These are phyloP conservation scores for Scolopax rusticola DNA, from an alignment of 2,797 vertebrate species.

Conservation along the genomic window DNA sequence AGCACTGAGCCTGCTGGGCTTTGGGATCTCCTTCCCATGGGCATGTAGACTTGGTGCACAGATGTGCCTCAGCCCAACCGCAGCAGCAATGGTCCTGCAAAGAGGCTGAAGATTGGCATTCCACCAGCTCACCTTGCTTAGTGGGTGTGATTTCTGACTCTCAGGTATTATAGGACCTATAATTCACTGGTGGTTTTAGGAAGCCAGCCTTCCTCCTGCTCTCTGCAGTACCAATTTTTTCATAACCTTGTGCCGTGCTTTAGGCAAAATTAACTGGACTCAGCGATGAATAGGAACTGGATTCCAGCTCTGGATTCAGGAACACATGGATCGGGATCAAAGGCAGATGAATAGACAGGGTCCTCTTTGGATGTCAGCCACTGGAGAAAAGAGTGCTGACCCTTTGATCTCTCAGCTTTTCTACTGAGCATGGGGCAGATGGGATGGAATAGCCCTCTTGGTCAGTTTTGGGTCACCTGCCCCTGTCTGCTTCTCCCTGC, in stretches of 20 bases:
- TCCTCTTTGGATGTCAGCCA: too few relatives aligned
- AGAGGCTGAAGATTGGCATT: rapidly evolving
- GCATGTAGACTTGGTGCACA: rapidly evolving
- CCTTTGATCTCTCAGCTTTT: too few relatives aligned
- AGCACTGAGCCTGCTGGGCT: neutral
- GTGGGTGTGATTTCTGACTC: neutral
- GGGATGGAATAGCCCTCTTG: too few relatives aligned
- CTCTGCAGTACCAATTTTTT: neutral
- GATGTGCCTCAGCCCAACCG: neutral
- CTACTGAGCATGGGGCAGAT: too few relatives aligned
- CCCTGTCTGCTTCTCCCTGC: too few relatives aligned
- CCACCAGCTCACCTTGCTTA: rapidly evolving
- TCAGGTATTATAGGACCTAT: neutral
- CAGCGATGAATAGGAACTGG: too few relatives aligned
- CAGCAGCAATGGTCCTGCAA: neutral
- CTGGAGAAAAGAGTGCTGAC: too few relatives aligned
- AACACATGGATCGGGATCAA: too few relatives aligned
- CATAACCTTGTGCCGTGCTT: neutral
- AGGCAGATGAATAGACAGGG: too few relatives aligned
- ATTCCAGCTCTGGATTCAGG: too few relatives aligned
- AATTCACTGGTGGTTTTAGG: neutral
- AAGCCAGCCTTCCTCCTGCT: neutral
- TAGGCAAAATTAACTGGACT: too few relatives aligned
- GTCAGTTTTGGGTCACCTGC: too few relatives aligned
- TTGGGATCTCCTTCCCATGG: neutral